Evolutionary conservation across 2,113 vertebrate genomes (phyloP).

Genomic region (Excalfactoria chinensis): DNA sequence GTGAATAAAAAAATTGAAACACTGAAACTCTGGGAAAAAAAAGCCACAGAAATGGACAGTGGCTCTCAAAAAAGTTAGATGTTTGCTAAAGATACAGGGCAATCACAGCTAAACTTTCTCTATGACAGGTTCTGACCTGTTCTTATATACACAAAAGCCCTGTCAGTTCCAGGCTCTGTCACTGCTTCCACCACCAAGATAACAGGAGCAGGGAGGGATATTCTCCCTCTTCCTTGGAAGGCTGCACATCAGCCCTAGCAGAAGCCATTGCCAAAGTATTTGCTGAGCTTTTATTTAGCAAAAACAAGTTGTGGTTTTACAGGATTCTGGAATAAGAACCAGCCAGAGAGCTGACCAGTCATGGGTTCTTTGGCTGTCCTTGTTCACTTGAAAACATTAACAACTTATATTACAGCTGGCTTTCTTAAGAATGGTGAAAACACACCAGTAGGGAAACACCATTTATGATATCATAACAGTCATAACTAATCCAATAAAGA

Average conservation of each 20-base stretch:
- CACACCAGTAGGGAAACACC: fast-evolving
- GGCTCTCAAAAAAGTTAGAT: not conserved
- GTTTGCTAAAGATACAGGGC: not conserved
- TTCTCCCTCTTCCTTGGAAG: not conserved
- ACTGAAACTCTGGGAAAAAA: not conserved
- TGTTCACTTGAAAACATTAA: not conserved
- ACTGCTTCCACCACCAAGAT: not conserved
- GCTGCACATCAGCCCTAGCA: fast-evolving
- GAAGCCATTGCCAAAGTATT: not conserved
- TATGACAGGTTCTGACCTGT: not conserved
- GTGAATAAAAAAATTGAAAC: not conserved
- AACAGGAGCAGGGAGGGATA: not conserved
- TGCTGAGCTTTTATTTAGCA: not conserved
- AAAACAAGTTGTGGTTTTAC: not conserved
- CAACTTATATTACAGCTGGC: not conserved
- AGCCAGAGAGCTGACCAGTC: not conserved
- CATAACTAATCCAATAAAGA: not conserved
- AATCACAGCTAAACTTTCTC: not conserved
- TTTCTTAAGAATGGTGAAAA: not conserved
- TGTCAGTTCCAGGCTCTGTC: not conserved
- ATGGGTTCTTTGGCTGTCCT: not conserved
- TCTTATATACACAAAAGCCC: not conserved
- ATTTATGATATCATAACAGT: not conserved
- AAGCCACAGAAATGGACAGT: not conserved
- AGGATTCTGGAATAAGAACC: not conserved